Evolutionary conservation across 2,113 vertebrate species (phyloP).

Genomic region (Halcyon malimbica): DNA sequence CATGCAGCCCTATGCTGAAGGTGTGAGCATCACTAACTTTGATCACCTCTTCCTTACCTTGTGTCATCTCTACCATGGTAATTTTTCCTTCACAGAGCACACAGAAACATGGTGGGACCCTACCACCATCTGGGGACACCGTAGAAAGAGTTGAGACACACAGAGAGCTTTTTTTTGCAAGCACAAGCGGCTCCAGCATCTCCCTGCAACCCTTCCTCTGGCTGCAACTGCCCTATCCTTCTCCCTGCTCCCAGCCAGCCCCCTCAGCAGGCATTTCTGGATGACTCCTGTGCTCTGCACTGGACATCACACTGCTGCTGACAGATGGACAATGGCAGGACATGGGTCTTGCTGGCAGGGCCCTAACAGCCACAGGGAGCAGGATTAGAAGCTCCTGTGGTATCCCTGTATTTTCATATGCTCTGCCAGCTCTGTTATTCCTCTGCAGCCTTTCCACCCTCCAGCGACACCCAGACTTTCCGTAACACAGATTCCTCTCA

Average conservation of each 20-base stretch:
- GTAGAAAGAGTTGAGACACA: not conserved
- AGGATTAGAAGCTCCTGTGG: not conserved
- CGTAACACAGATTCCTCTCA: slow-evolving; percentile 9
- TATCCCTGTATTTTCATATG: not conserved
- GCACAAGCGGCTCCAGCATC: not conserved
- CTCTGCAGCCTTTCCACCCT: not conserved
- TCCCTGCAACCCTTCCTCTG: not conserved
- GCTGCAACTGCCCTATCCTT: not conserved
- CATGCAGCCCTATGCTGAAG: not conserved
- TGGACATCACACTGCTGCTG: not conserved
- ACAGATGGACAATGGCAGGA: not conserved
- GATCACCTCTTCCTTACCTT: not conserved
- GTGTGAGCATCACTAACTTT: not conserved
- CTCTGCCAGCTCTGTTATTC: not conserved
- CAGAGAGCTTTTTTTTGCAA: not conserved
- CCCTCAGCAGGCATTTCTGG: not conserved
- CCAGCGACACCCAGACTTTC: not conserved
- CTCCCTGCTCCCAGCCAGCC: not conserved
- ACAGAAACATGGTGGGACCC: not conserved
- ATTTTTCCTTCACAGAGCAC: not conserved
- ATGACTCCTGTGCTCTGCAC: not conserved
- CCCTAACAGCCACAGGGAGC: not conserved
- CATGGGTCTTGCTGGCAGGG: not conserved
- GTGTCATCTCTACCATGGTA: not conserved
- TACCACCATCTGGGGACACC: not conserved